A percentile compares a stretch with the other conserved stretches of the same genome.
Conservation (phyloP, 2,888 invertebrate genomes). For the Pseudococcus longispinus region DNA sequence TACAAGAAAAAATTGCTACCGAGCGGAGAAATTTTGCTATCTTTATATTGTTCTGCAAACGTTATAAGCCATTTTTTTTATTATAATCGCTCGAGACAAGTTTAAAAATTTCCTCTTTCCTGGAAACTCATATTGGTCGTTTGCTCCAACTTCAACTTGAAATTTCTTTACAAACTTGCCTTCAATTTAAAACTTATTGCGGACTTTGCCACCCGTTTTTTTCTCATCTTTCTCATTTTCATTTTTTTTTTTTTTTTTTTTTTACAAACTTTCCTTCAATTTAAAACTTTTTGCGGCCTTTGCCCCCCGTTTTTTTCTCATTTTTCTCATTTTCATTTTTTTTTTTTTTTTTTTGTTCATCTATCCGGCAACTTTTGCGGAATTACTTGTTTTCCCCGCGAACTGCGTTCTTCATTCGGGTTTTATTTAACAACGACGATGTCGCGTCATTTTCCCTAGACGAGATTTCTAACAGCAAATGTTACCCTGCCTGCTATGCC, state of each 20-base stretch:
- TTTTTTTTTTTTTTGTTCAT: neutral
- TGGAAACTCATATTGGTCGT: slow-evolving; percentile 5
- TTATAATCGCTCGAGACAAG: neutral
- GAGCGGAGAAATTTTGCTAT: neutral
- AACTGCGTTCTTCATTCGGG: neutral
- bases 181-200: slow-evolving; percentile 36
- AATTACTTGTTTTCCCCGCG: neutral
- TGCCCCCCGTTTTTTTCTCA: neutral
- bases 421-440: neutral
- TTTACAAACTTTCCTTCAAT: slow-evolving; percentile 7
- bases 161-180: slow-evolving; percentile 13
- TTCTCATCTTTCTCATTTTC: neutral
- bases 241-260: too few relatives aligned
- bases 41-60: neutral
- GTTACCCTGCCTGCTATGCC: neutral
- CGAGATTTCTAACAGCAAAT: neutral
- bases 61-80: neutral
- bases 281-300: slow-evolving; percentile 33
- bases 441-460: slow-evolving; percentile 7
- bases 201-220: neutral
- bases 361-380: neutral
- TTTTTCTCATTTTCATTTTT: neutral
- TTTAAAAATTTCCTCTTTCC: neutral
- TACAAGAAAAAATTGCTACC: neutral
- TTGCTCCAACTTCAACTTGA: slow-evolving; percentile 8